Evolutionary conservation across 1,140 invertebrate genomes (phyloP).

Genomic region (Drosophila cardini): DNA sequence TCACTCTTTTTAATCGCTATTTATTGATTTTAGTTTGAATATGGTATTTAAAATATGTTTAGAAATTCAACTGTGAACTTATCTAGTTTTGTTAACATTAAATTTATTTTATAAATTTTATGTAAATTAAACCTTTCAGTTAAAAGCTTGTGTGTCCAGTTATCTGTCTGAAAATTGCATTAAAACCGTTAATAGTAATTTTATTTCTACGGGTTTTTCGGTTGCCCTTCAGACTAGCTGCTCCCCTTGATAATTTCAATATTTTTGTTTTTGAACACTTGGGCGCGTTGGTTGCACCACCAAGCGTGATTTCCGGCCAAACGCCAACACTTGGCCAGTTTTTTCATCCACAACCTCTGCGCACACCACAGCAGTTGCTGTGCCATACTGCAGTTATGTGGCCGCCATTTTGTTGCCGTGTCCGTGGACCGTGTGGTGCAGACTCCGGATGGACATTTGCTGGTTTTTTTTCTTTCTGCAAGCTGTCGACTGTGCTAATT

Average conservation of each 20-base stretch:
- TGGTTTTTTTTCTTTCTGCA: slow-evolving; percentile 27
- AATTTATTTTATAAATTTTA: too few relatives aligned
- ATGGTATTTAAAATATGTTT: too few relatives aligned
- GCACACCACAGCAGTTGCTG: slow-evolving; percentile 1
- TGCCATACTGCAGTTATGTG: slow-evolving; percentile 31
- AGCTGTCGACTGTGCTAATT: slow-evolving; percentile 67
- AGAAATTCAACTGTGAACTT: too few relatives aligned
- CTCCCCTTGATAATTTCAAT: neutral
- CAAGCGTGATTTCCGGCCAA: slow-evolving; percentile 76
- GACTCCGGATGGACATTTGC: slow-evolving; percentile 17
- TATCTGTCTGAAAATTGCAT: too few relatives aligned
- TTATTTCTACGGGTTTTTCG: too few relatives aligned
- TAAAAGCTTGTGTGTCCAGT: too few relatives aligned
- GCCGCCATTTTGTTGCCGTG: slow-evolving; percentile 26
- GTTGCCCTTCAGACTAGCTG: neutral
- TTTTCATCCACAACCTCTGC: too few relatives aligned
- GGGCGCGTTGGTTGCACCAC: slow-evolving; percentile 48
- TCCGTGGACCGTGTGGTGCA: neutral
- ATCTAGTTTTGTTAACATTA: too few relatives aligned
- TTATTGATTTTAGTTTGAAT: neutral
- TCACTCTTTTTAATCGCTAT: neutral
- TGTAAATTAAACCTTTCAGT: too few relatives aligned
- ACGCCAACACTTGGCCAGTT: slow-evolving; percentile 43
- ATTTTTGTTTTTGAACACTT: slow-evolving; percentile 51
- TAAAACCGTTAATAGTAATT: too few relatives aligned